A percentile compares a stretch with the other conserved stretches of the same genome.
These are phyloP conservation scores for Ochropleura plecta DNA, from an alignment of 2,888 invertebrate species.

Conservation along the genomic window DNA sequence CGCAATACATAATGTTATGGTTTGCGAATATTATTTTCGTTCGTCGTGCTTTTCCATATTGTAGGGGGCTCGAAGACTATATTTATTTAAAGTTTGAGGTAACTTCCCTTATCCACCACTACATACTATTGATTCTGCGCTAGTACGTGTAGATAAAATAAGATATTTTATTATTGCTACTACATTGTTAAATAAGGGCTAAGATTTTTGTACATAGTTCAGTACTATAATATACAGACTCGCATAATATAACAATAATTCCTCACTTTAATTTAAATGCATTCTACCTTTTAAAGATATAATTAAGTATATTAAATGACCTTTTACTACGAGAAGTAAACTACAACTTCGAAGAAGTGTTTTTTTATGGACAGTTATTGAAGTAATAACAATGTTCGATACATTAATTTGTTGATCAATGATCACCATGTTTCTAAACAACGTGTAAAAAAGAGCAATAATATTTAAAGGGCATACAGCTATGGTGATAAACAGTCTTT, in stretches of 20 bases:
- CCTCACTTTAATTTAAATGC: conserved; percentile 36
- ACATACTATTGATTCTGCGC: neutral
- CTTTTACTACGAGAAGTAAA: neutral
- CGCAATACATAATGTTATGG: neutral
- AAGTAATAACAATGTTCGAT: neutral
- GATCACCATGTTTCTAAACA: conserved; percentile 3
- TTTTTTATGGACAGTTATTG: conserved; percentile 4
- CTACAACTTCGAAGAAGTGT: neutral
- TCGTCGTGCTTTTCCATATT: neutral
- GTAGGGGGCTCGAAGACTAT: neutral
- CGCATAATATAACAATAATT: conserved; percentile 4
- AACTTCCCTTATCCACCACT: neutral
- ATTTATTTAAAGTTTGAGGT: neutral
- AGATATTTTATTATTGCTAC: neutral
- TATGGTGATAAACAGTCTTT: no score
- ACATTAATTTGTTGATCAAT: conserved; percentile 15
- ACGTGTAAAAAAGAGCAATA: no score
- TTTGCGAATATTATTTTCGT: neutral
- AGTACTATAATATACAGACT: conserved; percentile 5
- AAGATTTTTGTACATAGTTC: neutral
- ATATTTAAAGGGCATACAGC: no score
- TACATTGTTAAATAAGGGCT: neutral
- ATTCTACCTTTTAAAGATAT: conserved; percentile 23
- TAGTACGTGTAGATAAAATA: neutral
- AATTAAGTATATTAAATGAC: conserved; percentile 10